Evolutionary conservation across 2,888 invertebrate genomes (phyloP).

Genomic region (Phaonia tiefii): DNA sequence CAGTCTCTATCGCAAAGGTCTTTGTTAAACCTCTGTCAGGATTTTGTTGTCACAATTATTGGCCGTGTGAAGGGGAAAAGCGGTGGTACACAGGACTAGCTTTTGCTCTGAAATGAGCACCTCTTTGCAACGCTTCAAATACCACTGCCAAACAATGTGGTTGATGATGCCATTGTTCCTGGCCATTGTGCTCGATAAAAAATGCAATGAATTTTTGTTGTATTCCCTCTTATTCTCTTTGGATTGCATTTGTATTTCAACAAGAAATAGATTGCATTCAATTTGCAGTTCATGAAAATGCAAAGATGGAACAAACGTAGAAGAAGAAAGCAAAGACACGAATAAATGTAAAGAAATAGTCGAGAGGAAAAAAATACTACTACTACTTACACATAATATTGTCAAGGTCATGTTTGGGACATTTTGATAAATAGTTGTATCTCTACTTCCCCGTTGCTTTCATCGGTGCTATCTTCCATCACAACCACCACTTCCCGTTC

Average conservation of each 20-base stretch:
- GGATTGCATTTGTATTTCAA: neutral
- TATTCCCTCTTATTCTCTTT: neutral
- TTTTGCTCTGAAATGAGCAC: too few relatives aligned
- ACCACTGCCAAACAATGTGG: neutral
- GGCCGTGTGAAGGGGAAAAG: too few relatives aligned
- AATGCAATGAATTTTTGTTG: constrained; percentile 1
- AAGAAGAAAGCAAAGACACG: neutral
- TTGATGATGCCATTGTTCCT: neutral
- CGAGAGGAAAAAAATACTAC: constrained; percentile 13
- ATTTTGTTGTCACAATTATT: neutral
- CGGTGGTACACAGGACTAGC: too few relatives aligned
- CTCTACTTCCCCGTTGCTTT: constrained; percentile 12
- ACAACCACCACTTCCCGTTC: neutral
- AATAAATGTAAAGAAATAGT: constrained; percentile 4
- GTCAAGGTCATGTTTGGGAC: constrained; percentile 66
- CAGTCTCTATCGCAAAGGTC: neutral
- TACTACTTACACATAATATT: constrained; percentile 29
- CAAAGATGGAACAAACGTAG: neutral
- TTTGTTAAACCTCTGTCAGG: neutral
- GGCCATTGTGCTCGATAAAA: neutral
- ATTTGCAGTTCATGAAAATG: constrained; percentile 13
- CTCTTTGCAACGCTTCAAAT: neutral
- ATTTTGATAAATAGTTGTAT: constrained; percentile 65
- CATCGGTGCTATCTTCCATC: neutral
- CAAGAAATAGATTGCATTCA: constrained; percentile 21